A percentile compares a stretch with the other conserved stretches of the same genome.
Conservation (phyloP, 2,888 invertebrate species). For the Harpalus rufipes region DNA sequence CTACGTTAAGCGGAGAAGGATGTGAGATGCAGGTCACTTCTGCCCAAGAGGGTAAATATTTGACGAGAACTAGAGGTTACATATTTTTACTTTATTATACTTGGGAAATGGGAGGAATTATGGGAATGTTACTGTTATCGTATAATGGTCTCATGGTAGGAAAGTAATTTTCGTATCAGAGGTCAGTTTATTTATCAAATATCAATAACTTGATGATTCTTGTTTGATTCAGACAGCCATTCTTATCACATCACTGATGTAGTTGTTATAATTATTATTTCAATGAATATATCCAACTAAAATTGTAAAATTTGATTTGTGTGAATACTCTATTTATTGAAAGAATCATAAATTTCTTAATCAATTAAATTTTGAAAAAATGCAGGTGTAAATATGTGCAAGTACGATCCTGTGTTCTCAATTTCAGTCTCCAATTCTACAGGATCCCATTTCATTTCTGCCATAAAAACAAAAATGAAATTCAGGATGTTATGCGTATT, state of each 20-base stretch:
- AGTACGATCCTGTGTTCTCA: slow-evolving; percentile 31
- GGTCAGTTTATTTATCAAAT: too few relatives aligned
- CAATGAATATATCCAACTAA: too few relatives aligned
- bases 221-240: too few relatives aligned
- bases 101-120: neutral
- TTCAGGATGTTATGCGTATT: slow-evolving; percentile 53
- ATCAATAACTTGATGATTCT: too few relatives aligned
- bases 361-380: neutral
- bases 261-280: too few relatives aligned
- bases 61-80: slow-evolving; percentile 24
- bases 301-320: too few relatives aligned
- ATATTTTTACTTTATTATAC: slow-evolving; percentile 18
- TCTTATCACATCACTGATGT: too few relatives aligned
- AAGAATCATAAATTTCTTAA: neutral
- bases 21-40: slow-evolving; percentile 22
- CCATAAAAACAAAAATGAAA: slow-evolving; percentile 55
- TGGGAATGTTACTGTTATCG: slow-evolving; percentile 2
- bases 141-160: neutral
- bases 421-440: slow-evolving; percentile 54
- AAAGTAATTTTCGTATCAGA: neutral
- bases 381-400: neutral
- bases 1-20: slow-evolving; percentile 32
- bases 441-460: slow-evolving; percentile 50
- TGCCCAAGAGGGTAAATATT: slow-evolving; percentile 31
- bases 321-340: too few relatives aligned